Evolutionary conservation across 2,888 invertebrate species (phyloP), one percentile per base, ranked within the genome.

Genomic region (Megalurothrips usitatus): DNA sequence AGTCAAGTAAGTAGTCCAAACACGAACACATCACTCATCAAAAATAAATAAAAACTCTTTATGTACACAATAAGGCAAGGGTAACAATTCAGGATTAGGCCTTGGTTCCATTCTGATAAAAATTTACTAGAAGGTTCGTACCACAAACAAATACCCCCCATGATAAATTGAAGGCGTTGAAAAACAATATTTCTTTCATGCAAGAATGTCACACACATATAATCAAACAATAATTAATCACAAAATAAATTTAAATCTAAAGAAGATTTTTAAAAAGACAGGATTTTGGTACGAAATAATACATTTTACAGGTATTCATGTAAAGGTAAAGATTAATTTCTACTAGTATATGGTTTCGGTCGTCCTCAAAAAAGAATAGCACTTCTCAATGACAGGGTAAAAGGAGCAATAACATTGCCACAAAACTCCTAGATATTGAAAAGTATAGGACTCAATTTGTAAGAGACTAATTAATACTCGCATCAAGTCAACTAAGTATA

Each of bases 41-140:
- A 75, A 75, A 75, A 75, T 75, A 75, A 75, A 75, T 75, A 75
- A 75, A 75, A 75, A 75, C 68, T 75, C 68, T 75, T 19, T 75
- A 75, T 75, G 23, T 75, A 75, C 68, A 75, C 19, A 17, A 58
- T 26, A 75, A 75, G 68, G 26, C 68, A 75, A 26, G 26, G 26
- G 23, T 75, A 75, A 75, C 68, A 75, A 26, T 75, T 11, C 68
- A 75, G n/a, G 23, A 75, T 75, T 75, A 75, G 68, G 68, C 68
- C 68, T 75, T 75, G 68, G 26, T 75, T 75, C 68, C 26, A 75
- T 75, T 75, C 9, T 10, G 68, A 43, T 43, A 43, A 43, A 52
- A 58, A 19, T 58, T 58, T 14, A 58, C 58, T 43, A 43, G 34
- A 43, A 43, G 3, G 34, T 43, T 43, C 34, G 34, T 43, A 43